Evolutionary conservation across 1,140 invertebrate genomes (phyloP).

Genomic region (Galendromus occidentalis): DNA sequence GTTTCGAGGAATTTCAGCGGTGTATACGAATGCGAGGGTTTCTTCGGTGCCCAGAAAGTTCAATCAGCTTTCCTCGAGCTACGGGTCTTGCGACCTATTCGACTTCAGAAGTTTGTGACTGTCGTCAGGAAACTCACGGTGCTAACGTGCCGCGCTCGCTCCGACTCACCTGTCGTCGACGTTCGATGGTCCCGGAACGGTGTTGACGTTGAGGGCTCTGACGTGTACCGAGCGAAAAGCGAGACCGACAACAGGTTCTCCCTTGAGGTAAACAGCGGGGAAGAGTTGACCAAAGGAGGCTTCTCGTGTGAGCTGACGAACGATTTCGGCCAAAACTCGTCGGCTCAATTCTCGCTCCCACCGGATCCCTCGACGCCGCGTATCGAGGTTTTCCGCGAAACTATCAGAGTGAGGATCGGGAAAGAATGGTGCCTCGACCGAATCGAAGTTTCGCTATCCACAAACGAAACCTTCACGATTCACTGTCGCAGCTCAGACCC

Average conservation of each 20-base stretch:
- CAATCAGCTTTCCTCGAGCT: neutral
- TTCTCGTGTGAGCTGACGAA: neutral
- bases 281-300: neutral
- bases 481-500: neutral
- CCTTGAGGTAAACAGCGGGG: neutral
- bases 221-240: neutral
- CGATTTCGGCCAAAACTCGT: neutral
- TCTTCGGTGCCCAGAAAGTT: neutral
- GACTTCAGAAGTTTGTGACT: neutral
- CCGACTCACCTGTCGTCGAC: neutral
- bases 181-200: neutral
- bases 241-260: neutral
- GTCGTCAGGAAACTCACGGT: neutral
- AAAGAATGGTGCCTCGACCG: neutral
- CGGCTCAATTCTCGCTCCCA: neutral
- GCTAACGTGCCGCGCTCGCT: neutral
- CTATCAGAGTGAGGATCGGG: neutral
- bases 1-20: neutral
- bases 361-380: neutral
- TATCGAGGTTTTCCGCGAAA: neutral
- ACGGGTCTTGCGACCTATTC: neutral
- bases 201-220: neutral
- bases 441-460: neutral
- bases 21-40: neutral
- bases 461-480: neutral